Percentiles rank a stretch among this genome's conserved stretches.
Conservation (phyloP, 30 jellyfish, hydroid and myxozoan species). For the Chironex yamaguchii region DNA sequence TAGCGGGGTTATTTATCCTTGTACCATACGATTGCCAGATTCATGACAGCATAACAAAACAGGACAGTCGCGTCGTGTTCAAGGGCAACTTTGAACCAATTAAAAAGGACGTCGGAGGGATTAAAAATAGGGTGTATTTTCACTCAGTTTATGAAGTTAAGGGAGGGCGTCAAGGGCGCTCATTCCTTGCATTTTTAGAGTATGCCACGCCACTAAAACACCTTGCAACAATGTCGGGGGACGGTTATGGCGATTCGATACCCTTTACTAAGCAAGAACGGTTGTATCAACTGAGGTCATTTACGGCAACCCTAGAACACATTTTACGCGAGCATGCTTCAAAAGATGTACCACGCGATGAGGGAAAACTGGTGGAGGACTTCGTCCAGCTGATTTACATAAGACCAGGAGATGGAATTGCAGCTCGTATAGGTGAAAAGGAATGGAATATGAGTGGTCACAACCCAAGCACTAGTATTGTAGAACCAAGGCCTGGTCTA, state of each 20-base stretch:
- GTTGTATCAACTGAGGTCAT: neutral
- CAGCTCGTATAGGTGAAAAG: neutral
- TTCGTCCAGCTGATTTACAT: neutral
- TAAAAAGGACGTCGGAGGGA: neutral
- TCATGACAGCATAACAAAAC: neutral
- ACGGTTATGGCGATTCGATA: neutral
- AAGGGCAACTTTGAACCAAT: too few relatives aligned
- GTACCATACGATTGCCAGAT: neutral
- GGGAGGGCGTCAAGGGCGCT: neutral
- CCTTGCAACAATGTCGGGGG: neutral
- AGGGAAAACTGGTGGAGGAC: neutral
- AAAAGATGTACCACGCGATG: neutral
- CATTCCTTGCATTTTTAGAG: neutral
- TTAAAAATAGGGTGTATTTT: neutral
- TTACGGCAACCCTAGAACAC: neutral
- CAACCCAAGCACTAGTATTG: too few relatives aligned
- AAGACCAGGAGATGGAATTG: neutral
- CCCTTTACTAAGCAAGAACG: neutral
- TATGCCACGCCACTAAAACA: neutral
- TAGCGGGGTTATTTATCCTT: neutral
- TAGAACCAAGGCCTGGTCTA: too few relatives aligned
- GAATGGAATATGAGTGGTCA: neutral
- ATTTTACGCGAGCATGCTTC: neutral
- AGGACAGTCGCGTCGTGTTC: neutral
- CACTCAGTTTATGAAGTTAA: neutral